Base-by-base conservation (phyloP, 2,113 vertebrate species). In the Hippocampus comes region DNA sequence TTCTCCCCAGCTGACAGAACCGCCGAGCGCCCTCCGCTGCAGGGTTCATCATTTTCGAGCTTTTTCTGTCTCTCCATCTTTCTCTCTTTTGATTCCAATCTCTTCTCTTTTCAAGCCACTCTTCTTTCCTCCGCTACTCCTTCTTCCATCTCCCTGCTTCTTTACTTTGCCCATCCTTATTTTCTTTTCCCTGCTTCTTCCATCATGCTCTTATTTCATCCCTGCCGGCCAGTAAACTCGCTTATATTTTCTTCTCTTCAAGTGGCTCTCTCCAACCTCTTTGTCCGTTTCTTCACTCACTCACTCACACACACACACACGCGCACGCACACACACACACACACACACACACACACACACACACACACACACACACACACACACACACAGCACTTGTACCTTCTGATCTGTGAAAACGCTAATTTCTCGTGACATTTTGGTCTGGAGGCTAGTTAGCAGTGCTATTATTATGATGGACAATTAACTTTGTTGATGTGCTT, bases 151-250 rank as follows among this genome's bases (percentile, higher is more conserved):
- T n/a, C 65, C 51, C 12, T 55, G 14, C 34, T 10, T 46, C 43
- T 46, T 46, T 70, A 10, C 59, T 34, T 23, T 43, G 2, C 46
- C 14, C 48, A 17, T 34, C 41, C 42, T 63, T 27, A 27, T 46
- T 80, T 51, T 57, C 21, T 18, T 74, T 38, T 63, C 34, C 8
- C 63, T 23, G 46, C 46, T 64, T 70, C 41, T 66, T 66, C 55
- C 51, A 61, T 84, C 76, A 76, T 78, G 76, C 73, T 78, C 68
- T 78, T 68, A 71, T 49, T 75, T 65, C 48, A 60, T 82, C 79
- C 77, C 57, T 0, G 38, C 34, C 63, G 67, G 75, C 75, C 67
- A 61, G 48, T 78, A 72, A 84, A 83, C 14, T 46, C 2, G 10
- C 43, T 12, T 46, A 15, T 46, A 3, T 46, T 46, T 46, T 46